Percentiles rank a stretch among this genome's conserved stretches.
Evolutionary conservation across 2,797 vertebrate genomes (phyloP).

Genomic region (Myiothlypis chrysogaster): DNA sequence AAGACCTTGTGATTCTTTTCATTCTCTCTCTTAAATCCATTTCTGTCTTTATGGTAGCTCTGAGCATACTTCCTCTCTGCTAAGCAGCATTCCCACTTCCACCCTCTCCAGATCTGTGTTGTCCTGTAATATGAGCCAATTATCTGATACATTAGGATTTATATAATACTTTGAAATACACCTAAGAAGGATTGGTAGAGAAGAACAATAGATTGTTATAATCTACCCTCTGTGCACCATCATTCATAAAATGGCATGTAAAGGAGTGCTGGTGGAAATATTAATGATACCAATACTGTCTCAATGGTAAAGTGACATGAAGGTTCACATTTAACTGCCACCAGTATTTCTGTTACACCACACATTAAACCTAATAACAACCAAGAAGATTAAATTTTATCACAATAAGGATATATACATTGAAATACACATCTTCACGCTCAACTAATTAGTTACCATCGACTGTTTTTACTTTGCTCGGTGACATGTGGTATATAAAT

Average conservation of each 20-base stretch:
- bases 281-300: neutral
- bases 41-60: neutral
- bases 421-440: slow-evolving; percentile 64
- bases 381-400: slow-evolving; percentile 39
- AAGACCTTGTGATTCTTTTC: neutral
- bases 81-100: neutral
- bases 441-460: slow-evolving; percentile 71
- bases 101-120: neutral
- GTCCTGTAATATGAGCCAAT: neutral
- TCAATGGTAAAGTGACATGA: neutral
- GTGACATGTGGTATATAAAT: slow-evolving; percentile 77
- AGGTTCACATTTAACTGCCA: slow-evolving; percentile 28
- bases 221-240: neutral
- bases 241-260: neutral
- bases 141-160: neutral
- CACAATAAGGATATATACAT: slow-evolving; percentile 49
- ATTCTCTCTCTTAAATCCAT: neutral
- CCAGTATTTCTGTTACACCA: neutral
- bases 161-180: neutral
- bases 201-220: neutral
- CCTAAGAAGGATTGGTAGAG: neutral
- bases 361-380: slow-evolving; percentile 33
- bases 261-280: neutral
- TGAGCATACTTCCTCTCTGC: neutral
- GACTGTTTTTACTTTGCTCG: slow-evolving; percentile 69